Evolutionary conservation across 2,797 vertebrate genomes (phyloP), one percentile per base, ranked within the genome.

Genomic region (Channallabes apus): DNA sequence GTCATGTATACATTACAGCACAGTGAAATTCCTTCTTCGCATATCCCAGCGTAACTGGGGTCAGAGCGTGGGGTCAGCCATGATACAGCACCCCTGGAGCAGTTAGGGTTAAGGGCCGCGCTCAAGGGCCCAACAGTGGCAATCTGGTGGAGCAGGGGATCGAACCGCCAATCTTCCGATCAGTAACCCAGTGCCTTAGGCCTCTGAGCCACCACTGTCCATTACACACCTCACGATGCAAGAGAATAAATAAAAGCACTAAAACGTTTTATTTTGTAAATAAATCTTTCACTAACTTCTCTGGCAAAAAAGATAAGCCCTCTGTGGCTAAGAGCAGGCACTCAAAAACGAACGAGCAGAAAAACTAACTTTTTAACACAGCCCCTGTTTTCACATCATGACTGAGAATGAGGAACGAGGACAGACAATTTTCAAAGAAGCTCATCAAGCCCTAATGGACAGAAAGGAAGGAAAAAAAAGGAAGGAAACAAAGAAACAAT

Each of bases 291-390:
- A 12, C 1, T 51, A 51, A 51, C 46, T 51, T 69, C 24, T 71
- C 67, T 18, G 9, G 38, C 18, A 4, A 22, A 5, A 5, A 29
- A 29, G 27, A 7, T 20, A 35, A 38, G 35, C 32, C 18, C 32
- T 41, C 68, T 41, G 35, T 67, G 64, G 64, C 27, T 65, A 65
- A 29, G n/a, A 27, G 62, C 62, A 27, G 15, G 17, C 64, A 29
- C 29, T 67, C 64, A 67, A n/a, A 62, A 69, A n/a, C 41, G 91
- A 69, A n/a, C 11, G 35, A 17, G 27, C 1, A 0, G 46, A 75
- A 93, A 61, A 95, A 94, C 93, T 92, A 91, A 93, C 93, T 92
- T 84, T 79, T 46, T 32, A 22, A 11, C 32, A 46, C 65, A 17
- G 77, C 77, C 46, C 84, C 87, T 68, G 65, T 61, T n/a, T 77